Evolutionary conservation across 2,797 vertebrate genomes (phyloP).

Genomic region (Sciurus carolinensis): DNA sequence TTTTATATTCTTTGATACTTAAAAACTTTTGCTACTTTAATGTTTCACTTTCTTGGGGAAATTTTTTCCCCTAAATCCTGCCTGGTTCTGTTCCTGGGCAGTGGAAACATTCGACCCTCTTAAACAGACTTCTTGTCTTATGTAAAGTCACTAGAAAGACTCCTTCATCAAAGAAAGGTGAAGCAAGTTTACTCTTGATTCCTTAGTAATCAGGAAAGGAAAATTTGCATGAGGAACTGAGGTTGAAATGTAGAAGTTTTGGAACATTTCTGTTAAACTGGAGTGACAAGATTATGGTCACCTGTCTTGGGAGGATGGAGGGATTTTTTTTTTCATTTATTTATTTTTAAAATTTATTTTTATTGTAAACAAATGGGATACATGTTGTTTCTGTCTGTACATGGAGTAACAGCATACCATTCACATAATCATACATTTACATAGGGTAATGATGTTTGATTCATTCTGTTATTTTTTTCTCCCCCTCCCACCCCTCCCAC

Average conservation of each 20-base stretch:
- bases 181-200: neutral
- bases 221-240: neutral
- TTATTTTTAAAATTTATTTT: too few relatives aligned
- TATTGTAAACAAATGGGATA: too few relatives aligned
- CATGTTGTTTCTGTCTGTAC: too few relatives aligned
- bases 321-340: neutral
- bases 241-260: neutral
- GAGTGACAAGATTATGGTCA: neutral
- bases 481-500: too few relatives aligned
- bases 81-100: neutral
- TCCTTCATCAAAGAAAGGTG: neutral
- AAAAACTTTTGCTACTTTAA: neutral
- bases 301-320: rapidly evolving
- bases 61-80: neutral
- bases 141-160: neutral
- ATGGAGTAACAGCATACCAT: too few relatives aligned
- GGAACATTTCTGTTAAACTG: neutral
- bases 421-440: too few relatives aligned
- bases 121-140: neutral
- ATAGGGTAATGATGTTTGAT: too few relatives aligned
- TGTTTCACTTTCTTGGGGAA: neutral
- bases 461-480: too few relatives aligned
- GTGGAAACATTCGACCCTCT: neutral
- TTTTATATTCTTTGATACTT: neutral
- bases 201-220: neutral